Evolutionary conservation across 2,888 invertebrate genomes (phyloP).

Genomic region (Stictocephala bisonia): DNA sequence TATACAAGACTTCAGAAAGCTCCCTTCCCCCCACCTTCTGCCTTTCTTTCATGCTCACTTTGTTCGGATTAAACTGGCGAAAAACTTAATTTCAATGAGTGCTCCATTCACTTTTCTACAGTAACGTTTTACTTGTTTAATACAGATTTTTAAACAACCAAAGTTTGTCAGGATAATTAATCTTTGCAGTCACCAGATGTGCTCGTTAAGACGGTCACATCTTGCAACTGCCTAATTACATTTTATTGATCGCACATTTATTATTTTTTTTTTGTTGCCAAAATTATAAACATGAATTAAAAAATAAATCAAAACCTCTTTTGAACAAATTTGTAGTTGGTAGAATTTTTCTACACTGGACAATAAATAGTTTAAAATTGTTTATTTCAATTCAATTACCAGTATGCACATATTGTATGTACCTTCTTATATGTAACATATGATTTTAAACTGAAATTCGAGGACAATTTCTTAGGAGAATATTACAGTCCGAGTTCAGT

Average conservation of each 20-base stretch:
- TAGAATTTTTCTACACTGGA: no score
- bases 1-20: neutral
- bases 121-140: conserved; percentile 38
- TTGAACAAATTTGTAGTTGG: no score
- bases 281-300: no score
- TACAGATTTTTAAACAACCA: conserved; percentile 34
- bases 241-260: conserved; percentile 7
- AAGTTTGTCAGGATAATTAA: conserved; percentile 43
- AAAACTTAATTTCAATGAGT: conserved; percentile 48
- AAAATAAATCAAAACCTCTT: no score
- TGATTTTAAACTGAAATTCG: no score
- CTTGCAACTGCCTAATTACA: conserved; percentile 42
- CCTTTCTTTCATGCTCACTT: conserved; percentile 44
- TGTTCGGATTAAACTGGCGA: conserved; percentile 41
- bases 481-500: no score
- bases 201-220: conserved; percentile 23
- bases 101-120: conserved; percentile 33
- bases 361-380: no score
- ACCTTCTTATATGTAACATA: no score
- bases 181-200: conserved; percentile 42
- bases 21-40: neutral
- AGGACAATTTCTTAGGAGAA: no score
- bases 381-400: no score
- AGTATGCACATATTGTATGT: no score
- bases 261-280: no score